Percentiles rank a stretch among this genome's conserved stretches.
phyloP scores from a whole-genome alignment of 2,888 invertebrate species.

The Pristionchus exspectatus region DNA sequence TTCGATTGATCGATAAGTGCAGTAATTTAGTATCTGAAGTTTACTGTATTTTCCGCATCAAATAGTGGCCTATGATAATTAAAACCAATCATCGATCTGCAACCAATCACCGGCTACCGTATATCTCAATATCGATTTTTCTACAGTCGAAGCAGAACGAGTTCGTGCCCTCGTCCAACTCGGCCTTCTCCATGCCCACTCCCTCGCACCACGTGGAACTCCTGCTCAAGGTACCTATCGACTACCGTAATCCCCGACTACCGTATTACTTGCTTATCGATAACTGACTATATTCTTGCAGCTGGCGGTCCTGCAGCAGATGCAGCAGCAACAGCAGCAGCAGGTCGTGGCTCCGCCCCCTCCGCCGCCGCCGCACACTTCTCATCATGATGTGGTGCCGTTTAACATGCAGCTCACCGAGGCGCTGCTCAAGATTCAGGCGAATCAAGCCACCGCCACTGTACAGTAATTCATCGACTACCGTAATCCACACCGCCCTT shows the following conservation, averaged over 20 bases:
- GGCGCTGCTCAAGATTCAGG: slow-evolving; percentile 49
- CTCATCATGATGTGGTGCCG: background rate
- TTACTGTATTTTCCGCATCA: background rate
- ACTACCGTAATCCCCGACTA: background rate
- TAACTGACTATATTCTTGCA: background rate
- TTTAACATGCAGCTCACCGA: slow-evolving; percentile 52
- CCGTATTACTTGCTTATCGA: background rate
- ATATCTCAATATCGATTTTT: background rate
- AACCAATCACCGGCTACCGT: background rate
- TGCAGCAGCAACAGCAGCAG: slow-evolving; percentile 35
- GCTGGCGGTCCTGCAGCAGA: slow-evolving; percentile 47
- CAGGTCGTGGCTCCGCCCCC: slow-evolving; percentile 36
- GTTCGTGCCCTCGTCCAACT: slow-evolving; percentile 51
- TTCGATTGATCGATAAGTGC: background rate
- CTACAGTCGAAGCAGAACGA: background rate
- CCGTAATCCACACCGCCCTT: background rate
- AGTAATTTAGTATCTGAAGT: background rate
- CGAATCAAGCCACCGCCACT: slow-evolving; percentile 4
- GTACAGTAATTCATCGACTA: slow-evolving; percentile 38
- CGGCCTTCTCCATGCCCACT: slow-evolving; percentile 52
- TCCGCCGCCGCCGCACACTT: background rate
- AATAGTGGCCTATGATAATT: no score
- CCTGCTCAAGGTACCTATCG: slow-evolving; percentile 47
- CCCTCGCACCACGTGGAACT: slow-evolving; percentile 36
- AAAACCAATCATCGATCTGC: no score